These are phyloP conservation scores for Eurosta solidaginis DNA, from an alignment of 1,140 invertebrate genomes.

Conservation along the genomic window DNA sequence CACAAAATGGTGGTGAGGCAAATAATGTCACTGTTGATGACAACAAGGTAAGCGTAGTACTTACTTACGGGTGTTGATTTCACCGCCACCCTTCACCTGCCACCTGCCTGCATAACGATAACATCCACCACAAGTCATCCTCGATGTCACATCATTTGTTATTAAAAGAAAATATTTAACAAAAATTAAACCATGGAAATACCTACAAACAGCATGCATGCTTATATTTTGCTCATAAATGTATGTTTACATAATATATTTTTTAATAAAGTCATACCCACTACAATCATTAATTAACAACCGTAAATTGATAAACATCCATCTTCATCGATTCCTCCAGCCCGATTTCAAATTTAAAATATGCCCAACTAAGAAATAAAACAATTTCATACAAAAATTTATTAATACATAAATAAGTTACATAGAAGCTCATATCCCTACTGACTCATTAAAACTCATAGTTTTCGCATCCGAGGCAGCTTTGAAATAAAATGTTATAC, in stretches of 20 bases:
- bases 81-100: background rate
- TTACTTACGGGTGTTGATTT: background rate
- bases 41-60: constrained; percentile 30
- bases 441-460: no score
- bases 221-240: background rate
- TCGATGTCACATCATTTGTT: background rate
- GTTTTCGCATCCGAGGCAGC: no score
- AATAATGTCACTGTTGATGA: background rate
- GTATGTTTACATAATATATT: background rate
- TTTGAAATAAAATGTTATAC: no score
- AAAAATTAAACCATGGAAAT: background rate
- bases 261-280: no score
- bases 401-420: no score
- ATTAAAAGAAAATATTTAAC: background rate
- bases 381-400: no score
- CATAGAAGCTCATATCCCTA: no score
- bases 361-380: no score
- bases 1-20: constrained; percentile 18
- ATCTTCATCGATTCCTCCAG: no score
- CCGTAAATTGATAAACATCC: no score
- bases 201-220: background rate
- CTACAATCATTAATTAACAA: no score
- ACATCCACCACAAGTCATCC: background rate
- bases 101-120: background rate
- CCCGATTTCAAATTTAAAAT: no score